Evolutionary conservation across 37 sponge, comb jelly and placozoan species (phyloP), one percentile per base, ranked within the genome.

Genomic region (Chondrosia reniformis): DNA sequence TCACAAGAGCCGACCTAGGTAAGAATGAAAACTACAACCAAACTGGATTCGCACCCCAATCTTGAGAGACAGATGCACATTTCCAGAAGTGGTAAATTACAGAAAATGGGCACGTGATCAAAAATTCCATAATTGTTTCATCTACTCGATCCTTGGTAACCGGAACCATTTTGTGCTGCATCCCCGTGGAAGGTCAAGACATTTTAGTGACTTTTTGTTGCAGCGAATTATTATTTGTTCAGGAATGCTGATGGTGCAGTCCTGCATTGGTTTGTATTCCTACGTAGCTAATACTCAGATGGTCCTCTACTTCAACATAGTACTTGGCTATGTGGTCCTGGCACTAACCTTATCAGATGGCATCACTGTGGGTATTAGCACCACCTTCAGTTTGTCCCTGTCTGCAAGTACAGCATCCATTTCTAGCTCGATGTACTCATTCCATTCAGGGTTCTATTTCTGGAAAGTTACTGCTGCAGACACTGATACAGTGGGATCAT

Each of bases 51-150:
- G 54, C 54, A 49, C 54, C 54, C 12, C 54, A 49, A 17, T 49
- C 17, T 17, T 49, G 12, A 17, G 17, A 49, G 54, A 19, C 17
- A 49, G 54, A 49, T 19, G 54, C 15, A 49, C 17, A 49, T 17
- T 49, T 49, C 54, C 54, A 49, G 54, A 49, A 49, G 54, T 17
- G 17, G 54, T 49, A 49, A 19, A 19, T 49, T 49, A 12, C 54
- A 17, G 54, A 49, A 49, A 49, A 49, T 49, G 54, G 54, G 54
- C 64, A 63, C 31, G 64, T 63, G 64, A 63, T 10, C 64, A 63
- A 63, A 19, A 9, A 63, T 27, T 25, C 10, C 10, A 19, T 63
- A 10, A 63, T 28, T 28, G n/a, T 63, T 12, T 63, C n/a, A n/a
- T n/a, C n/a, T n/a, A n/a, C n/a, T n/a, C n/a, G n/a, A n/a, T n/a